phyloP scores from a whole-genome alignment of 2,888 invertebrate species.

The Teleogryllus oceanicus region DNA sequence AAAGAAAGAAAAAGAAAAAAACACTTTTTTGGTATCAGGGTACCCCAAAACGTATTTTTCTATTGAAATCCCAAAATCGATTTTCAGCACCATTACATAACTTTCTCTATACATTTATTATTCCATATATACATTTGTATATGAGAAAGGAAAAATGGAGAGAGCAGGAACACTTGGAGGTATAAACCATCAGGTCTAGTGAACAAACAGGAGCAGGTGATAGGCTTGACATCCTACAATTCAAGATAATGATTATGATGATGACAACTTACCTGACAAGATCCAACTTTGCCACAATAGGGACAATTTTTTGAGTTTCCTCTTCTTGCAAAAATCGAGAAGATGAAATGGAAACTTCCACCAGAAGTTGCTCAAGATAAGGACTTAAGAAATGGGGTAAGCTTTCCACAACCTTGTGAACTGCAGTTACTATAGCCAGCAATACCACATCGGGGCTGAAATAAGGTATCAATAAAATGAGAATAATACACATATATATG shows the following conservation, averaged over 20 bases:
- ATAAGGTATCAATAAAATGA: neutral
- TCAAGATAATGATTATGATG: neutral
- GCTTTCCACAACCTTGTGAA: constrained; percentile 78
- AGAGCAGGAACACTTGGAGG: neutral
- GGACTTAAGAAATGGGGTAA: constrained; percentile 81
- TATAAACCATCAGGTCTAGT: no score
- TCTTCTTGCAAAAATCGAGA: constrained; percentile 38
- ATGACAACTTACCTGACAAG: constrained; percentile 39
- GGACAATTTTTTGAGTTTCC: constrained; percentile 44
- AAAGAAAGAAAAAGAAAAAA: no score
- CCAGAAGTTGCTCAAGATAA: constrained; percentile 70
- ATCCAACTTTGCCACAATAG: constrained; percentile 40
- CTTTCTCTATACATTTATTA: no score
- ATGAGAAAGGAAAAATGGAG: no score
- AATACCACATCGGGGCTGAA: constrained; percentile 56
- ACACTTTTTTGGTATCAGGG: no score
- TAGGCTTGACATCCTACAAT: no score
- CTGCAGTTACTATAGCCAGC: constrained; percentile 71
- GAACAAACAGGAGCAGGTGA: no score
- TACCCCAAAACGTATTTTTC: no score
- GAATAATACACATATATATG: no score
- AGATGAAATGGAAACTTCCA: constrained; percentile 58
- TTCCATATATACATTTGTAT: no score
- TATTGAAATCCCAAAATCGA: no score
- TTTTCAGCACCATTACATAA: no score